phyloP scores from a whole-genome alignment of 2,113 vertebrate species.

The Calypte anna region DNA sequence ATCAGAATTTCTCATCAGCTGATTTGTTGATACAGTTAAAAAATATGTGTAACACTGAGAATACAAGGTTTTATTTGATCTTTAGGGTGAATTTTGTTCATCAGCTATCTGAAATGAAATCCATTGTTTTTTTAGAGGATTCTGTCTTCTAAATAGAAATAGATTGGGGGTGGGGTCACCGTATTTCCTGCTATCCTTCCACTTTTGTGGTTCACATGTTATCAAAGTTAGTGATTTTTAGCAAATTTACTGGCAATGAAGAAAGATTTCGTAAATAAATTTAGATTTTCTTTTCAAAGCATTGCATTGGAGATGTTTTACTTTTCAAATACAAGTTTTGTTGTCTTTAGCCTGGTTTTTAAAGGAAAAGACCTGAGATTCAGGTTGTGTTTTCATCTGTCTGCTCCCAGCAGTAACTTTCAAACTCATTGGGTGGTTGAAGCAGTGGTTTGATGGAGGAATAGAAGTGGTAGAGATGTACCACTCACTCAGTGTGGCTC shows the following conservation, averaged over 20 bases:
- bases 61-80: neutral
- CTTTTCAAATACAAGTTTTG: neutral
- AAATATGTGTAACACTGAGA: neutral
- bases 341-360: neutral
- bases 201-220: neutral
- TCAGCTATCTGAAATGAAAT: neutral
- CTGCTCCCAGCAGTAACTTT: neutral
- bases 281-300: neutral
- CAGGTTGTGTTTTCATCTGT: neutral
- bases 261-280: neutral
- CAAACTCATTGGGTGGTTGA: neutral
- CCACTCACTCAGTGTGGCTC: too few relatives aligned
- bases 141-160: neutral
- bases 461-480: neutral
- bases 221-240: neutral
- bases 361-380: neutral
- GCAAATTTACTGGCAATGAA: neutral
- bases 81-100: neutral
- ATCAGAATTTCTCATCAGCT: neutral
- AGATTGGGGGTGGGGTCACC: neutral
- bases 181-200: neutral
- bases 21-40: constrained; percentile 6
- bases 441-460: neutral
- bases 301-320: neutral
- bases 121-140: neutral